Evolutionary conservation across 2,888 invertebrate genomes (phyloP), one percentile per base, ranked within the genome.

Genomic region (Hypomecis punctinalis): DNA sequence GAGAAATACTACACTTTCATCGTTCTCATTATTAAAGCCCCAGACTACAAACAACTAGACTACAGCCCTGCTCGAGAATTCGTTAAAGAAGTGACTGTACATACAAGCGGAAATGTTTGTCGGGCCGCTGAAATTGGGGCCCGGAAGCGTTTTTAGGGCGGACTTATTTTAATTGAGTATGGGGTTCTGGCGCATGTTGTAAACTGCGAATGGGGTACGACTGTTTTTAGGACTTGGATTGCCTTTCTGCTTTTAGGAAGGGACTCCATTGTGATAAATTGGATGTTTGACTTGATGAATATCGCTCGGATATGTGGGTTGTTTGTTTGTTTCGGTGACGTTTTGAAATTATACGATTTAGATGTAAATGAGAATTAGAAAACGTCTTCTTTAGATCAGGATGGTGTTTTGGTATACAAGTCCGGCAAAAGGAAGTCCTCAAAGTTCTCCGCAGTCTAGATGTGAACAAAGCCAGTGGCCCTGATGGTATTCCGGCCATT

Each of bases 1-100:
- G 3, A 23, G 23, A 23, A 23, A 23, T 23, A 23, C 23, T 23
- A 23, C 23, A 23, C 23, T 23, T 23, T 23, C 23, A 2, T 23
- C 23, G 23, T 23, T 23, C 23, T 23, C 23, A 23, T 23, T 3
- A 23, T 23, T 23, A 23, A 23, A 23, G 39, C 36, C 5, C 54
- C 48, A 9, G 36, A 10, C 47, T 13, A n/a, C 47, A 8, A 8
- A 39, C 0, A 45, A 9, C 51, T 7, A 56, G 11, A 48, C 57
- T 66, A 37, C 60, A 10, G 3, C 62, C 39, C 72, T 69, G 67
- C 10, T n/a, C 37, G 68, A 76, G 83, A 83, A 83, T 86, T 82
- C 78, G 82, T 83, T 84, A 82, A 72, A 78, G 81, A 81, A 84
- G 73, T 80, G 56, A 23, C 56, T 56, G 66, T 63, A 72, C 73